Conservation (phyloP, 2,797 vertebrate species). For the Peromyscus nudipes region DNA sequence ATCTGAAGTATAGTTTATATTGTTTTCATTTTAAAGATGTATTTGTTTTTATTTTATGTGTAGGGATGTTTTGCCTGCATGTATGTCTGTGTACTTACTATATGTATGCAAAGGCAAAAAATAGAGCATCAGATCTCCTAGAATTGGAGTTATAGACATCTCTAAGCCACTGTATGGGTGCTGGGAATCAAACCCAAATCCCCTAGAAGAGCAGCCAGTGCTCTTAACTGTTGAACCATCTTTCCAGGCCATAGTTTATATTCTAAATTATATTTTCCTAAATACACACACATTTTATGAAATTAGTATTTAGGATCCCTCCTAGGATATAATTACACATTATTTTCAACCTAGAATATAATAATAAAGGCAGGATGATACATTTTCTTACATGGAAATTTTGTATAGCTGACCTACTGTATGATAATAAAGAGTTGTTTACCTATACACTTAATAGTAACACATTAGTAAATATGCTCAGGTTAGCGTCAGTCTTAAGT, state of each 20-base stretch:
- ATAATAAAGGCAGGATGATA: neutral
- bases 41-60: neutral
- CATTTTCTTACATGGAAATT: neutral
- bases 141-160: neutral
- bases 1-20: neutral
- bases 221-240: neutral
- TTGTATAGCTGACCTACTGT: neutral
- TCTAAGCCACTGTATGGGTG: neutral
- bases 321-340: neutral
- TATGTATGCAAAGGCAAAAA: neutral
- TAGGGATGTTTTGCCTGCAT: neutral
- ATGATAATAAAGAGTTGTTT: neutral
- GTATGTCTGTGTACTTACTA: neutral
- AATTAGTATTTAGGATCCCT: slow-evolving; percentile 39
- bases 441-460: neutral
- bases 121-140: neutral
- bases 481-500: neutral
- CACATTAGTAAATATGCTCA: neutral
- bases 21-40: neutral
- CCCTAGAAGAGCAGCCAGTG: neutral
- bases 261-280: slow-evolving; percentile 42
- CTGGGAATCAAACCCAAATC: neutral
- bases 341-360: neutral
- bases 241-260: neutral
- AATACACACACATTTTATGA: neutral